These are phyloP conservation scores for Drosophila antonietae DNA, from an alignment of 2,888 invertebrate genomes.

Conservation along the genomic window DNA sequence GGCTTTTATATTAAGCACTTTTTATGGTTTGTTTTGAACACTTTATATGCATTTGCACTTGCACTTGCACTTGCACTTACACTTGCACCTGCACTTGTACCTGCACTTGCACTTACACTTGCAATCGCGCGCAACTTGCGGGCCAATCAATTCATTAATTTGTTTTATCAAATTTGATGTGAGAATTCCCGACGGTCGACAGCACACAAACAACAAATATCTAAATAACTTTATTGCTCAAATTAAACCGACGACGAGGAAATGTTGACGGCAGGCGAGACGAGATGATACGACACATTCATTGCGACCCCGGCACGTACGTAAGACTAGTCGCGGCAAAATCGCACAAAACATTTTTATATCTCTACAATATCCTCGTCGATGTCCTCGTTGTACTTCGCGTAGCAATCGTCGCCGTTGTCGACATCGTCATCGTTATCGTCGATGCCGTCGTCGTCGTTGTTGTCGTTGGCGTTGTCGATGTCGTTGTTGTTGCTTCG, in stretches of 20 bases:
- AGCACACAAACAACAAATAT: slow-evolving; percentile 33
- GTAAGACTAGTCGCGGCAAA: slow-evolving; percentile 82
- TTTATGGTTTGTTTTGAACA: slow-evolving; percentile 63
- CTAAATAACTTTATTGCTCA: slow-evolving; percentile 31
- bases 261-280: slow-evolving; percentile 33
- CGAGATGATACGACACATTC: slow-evolving; percentile 67
- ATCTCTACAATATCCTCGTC: slow-evolving; percentile 73
- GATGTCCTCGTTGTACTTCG: slow-evolving; percentile 68
- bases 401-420: slow-evolving; percentile 40
- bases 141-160: slow-evolving; percentile 53
- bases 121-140: slow-evolving; percentile 22
- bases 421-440: slow-evolving; percentile 60
- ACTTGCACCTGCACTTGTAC: neutral
- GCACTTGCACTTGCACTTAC: slow-evolving; percentile 1
- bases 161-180: slow-evolving; percentile 51
- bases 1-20: slow-evolving; percentile 26
- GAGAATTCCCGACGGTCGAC: slow-evolving; percentile 28
- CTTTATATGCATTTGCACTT: slow-evolving; percentile 20
- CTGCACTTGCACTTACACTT: neutral
- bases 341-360: slow-evolving; percentile 83
- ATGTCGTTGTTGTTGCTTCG: slow-evolving; percentile 61
- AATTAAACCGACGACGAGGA: slow-evolving; percentile 27
- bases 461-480: slow-evolving; percentile 20
- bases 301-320: slow-evolving; percentile 84
- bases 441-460: slow-evolving; percentile 39